Evolutionary conservation across 2,797 vertebrate species (phyloP).

Genomic region (Sebastes baramenuke): DNA sequence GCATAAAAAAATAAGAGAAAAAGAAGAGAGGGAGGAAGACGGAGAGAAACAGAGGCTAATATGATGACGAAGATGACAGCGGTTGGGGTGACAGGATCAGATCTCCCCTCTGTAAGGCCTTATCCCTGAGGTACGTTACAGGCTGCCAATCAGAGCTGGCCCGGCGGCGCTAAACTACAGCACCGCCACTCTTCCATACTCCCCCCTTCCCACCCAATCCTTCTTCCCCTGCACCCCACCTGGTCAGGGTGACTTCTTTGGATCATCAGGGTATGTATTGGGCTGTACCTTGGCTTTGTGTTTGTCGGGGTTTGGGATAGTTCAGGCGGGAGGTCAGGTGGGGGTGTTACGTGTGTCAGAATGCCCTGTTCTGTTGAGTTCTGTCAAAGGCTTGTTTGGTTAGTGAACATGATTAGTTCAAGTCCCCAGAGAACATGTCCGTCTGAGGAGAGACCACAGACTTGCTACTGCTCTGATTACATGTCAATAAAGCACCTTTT

Average conservation of each 20-base stretch:
- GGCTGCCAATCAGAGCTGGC: conserved; percentile 78
- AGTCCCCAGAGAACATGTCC: conserved; percentile 65
- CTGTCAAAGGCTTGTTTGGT: conserved; percentile 74
- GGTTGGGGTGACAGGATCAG: conserved; percentile 82
- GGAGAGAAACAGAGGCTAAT: conserved; percentile 51
- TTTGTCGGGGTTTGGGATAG: not conserved
- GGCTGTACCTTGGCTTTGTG: conserved; percentile 81
- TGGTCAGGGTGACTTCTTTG: conserved; percentile 78
- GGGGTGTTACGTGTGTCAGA: conserved; percentile 46
- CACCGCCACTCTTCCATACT: conserved; percentile 3
- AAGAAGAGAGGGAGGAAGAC: conserved; percentile 5
- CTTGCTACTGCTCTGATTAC: conserved; percentile 68
- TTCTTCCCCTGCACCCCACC: conserved; percentile 22
- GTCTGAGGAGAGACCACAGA: conserved; percentile 59
- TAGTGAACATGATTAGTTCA: conserved; percentile 65
- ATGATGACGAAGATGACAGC: conserved; percentile 66
- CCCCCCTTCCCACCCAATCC: conserved; percentile 25
- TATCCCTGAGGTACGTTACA: conserved; percentile 96
- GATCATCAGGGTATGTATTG: conserved; percentile 68
- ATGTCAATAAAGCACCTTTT: conserved; percentile 80
- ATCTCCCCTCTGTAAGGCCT: conserved; percentile 88
- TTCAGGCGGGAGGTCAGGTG: not conserved
- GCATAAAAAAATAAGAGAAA: conserved; percentile 73
- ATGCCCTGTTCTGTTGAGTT: conserved; percentile 67
- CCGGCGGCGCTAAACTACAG: conserved; percentile 20